Percentiles rank a stretch among this genome's conserved stretches.
phyloP scores from a whole-genome alignment of 2,113 vertebrate species.

The Ceyx margarethae region DNA sequence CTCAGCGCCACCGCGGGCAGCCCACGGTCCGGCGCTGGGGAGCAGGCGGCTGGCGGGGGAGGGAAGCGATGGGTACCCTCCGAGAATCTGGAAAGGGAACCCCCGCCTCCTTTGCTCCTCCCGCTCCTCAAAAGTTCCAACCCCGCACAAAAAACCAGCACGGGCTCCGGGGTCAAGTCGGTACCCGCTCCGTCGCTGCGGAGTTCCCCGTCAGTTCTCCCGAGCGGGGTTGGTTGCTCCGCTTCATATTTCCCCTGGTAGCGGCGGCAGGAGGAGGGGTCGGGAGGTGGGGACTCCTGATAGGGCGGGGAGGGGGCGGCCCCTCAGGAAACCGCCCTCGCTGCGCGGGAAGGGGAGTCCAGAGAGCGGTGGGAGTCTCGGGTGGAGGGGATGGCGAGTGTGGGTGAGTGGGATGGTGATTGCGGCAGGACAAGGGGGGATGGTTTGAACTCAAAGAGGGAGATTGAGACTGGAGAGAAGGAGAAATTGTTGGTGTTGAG shows the following conservation, averaged over 20 bases:
- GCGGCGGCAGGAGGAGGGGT: slow-evolving; percentile 22
- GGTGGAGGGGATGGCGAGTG: too few relatives aligned
- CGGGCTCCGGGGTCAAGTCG: background rate
- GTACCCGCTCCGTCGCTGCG: background rate
- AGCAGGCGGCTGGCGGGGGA: background rate
- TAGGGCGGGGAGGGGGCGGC: background rate
- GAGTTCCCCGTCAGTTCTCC: background rate
- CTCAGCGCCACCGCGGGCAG: slow-evolving; percentile 1
- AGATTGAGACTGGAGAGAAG: too few relatives aligned
- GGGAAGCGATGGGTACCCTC: background rate
- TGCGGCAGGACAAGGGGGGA: background rate
- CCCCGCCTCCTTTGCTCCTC: too few relatives aligned
- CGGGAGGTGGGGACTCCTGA: background rate
- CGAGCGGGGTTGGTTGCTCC: background rate
- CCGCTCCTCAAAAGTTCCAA: background rate
- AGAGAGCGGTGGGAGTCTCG: background rate
- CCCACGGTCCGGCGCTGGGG: background rate
- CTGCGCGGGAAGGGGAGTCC: background rate
- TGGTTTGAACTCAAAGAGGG: background rate
- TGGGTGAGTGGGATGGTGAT: too few relatives aligned
- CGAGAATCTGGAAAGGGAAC: background rate
- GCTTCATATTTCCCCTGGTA: slow-evolving; percentile 72
- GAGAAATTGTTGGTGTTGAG: too few relatives aligned
- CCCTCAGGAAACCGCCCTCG: background rate
- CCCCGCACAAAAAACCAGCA: too few relatives aligned